Evolutionary conservation across 2,888 invertebrate species (phyloP), one percentile per base, ranked within the genome.

Genomic region (Hartigia nigra): DNA sequence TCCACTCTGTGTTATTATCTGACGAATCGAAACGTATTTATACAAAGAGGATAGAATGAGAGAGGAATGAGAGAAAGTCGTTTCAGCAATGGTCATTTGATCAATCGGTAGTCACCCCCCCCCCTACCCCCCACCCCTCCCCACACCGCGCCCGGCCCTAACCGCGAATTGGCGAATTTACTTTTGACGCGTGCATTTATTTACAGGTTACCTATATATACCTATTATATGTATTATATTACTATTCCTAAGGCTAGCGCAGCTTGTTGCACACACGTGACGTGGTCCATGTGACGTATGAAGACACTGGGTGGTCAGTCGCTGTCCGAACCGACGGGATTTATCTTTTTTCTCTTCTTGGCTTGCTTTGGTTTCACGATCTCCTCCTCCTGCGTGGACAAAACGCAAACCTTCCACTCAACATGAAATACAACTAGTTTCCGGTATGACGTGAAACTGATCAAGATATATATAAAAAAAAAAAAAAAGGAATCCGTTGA

Each of bases 301-400:
- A 90, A 91, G 89, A 90, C 91, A 90, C 91, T 90, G 87, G 89
- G 89, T 90, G 91, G 95, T 97, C 96, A 98, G 95, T 98, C 98
- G 92, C 97, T 98, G 92, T 98, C 98, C 84, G 97, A 97, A 91
- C 96, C 95, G 80, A 96, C 95, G 78, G 91, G 90, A 85, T 92
- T 92, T 76, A 93, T 90, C 93, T 97, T 97, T 95, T 97, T 97
- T 92, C 98, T 94, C 91, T 97, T 96, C 92, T 98, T 98, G 82
- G 97, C 96, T 92, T 96, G 96, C 92, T 97, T 97, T 87, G 96
- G 96, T 92, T 97, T 97, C 35, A 97, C 95, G 90, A 97, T 96
- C 93, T 97, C 97, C 92, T 98, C 98, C 91, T 98, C 96, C 95
- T 97, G 92, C 69, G 31, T 14, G 55, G 55, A 55, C 23, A 55